Evolutionary conservation across 30 jellyfish, hydroid and myxozoan species (phyloP).

Genomic region (Phacellophora camtschatica): DNA sequence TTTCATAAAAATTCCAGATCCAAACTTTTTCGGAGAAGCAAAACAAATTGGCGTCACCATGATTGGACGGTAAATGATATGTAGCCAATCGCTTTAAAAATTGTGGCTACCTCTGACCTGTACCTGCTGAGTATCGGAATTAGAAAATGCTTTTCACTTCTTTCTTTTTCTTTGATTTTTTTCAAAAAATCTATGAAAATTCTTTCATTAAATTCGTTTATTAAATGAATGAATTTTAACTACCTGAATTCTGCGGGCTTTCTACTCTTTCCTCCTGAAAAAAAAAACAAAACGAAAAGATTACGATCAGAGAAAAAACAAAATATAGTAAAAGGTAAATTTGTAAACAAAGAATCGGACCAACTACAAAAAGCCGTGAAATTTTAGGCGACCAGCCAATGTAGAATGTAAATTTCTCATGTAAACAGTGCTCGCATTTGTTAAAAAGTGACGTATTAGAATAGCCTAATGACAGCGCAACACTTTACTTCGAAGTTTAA

Average conservation of each 20-base stretch:
- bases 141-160: conserved; percentile 31
- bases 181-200: not conserved
- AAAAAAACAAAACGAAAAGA: not conserved
- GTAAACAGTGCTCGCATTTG: not conserved
- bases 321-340: not conserved
- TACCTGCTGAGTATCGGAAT: not conserved
- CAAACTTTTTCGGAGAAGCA: not conserved
- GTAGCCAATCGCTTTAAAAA: not conserved
- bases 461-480: not conserved
- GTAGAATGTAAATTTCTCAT: not conserved
- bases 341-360: not conserved
- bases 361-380: no score
- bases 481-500: conserved; percentile 53
- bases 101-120: conserved; percentile 34
- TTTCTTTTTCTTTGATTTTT: no score
- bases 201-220: no score
- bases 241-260: conserved; percentile 57
- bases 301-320: not conserved
- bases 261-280: conserved; percentile 34
- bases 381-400: not conserved
- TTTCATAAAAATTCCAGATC: no score
- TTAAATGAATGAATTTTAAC: not conserved
- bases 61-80: not conserved
- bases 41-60: not conserved
- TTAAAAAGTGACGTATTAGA: not conserved